Percentiles rank a stretch among this genome's conserved stretches.
These are phyloP conservation scores for Isotomurus palustris DNA, from an alignment of 2,888 invertebrate genomes.

Conservation along the genomic window DNA sequence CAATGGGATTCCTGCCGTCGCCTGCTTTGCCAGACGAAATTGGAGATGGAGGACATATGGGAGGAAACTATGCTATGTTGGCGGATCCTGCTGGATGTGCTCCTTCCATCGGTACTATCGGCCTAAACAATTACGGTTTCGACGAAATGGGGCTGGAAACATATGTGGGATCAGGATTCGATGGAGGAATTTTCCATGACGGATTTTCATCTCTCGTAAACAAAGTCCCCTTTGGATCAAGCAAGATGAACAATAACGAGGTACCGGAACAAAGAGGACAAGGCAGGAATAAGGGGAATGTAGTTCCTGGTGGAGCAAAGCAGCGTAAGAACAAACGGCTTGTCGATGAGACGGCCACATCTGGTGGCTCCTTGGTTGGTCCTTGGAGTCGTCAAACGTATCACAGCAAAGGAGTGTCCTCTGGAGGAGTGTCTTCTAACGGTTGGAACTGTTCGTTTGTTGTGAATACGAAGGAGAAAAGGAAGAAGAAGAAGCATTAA, in stretches of 20 bases:
- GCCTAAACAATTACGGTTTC: too few species aligned
- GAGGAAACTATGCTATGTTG: conserved; percentile 32
- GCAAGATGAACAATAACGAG: too few species aligned
- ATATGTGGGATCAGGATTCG: too few species aligned
- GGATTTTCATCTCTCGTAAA: too few species aligned
- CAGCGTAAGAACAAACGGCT: conserved; percentile 29
- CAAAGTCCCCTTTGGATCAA: too few species aligned
- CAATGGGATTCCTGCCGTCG: conserved; percentile 31
- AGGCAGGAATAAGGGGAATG: conserved; percentile 3
- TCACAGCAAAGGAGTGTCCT: too few species aligned
- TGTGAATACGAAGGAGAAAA: conserved; percentile 41
- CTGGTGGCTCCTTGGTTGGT: conserved; percentile 25
- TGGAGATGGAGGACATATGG: conserved; percentile 22
- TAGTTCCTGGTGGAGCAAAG: conserved; percentile 8
- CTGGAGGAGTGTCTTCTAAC: too few species aligned
- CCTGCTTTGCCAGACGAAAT: neutral
- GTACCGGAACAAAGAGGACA: too few species aligned
- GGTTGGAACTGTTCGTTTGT: conserved; percentile 31
- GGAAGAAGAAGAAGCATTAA: conserved; percentile 44
- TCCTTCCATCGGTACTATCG: too few species aligned
- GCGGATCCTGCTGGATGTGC: conserved; percentile 33
- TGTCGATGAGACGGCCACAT: conserved; percentile 24
- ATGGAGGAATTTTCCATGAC: too few species aligned
- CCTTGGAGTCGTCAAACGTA: too few species aligned
- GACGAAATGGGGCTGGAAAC: too few species aligned